A percentile compares a stretch with the other conserved stretches of the same genome.
Evolutionary conservation across 2,797 vertebrate species (phyloP).

Genomic region (Mormyrops boulengeri): DNA sequence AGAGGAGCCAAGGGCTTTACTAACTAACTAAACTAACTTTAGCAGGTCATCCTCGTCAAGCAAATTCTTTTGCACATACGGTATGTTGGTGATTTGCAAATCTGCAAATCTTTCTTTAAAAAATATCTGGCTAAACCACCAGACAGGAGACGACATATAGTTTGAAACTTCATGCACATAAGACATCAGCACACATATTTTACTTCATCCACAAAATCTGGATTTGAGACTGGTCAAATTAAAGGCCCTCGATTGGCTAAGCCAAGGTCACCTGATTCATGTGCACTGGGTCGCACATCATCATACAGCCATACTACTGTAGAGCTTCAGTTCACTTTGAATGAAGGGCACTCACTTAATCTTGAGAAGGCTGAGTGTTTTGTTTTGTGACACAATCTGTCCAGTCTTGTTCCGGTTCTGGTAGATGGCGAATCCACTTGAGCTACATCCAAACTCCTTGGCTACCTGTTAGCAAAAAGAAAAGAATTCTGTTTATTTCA

Average conservation of each 20-base stretch:
- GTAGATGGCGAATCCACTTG: conserved; percentile 90
- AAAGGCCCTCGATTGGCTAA: background rate
- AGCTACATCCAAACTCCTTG: conserved; percentile 92
- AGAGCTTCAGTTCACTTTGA: background rate
- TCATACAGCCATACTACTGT: background rate
- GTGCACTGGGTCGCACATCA: background rate
- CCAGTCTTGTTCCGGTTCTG: conserved; percentile 91
- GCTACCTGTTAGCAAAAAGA: conserved; percentile 67
- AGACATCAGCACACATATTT: background rate
- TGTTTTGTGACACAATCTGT: conserved; percentile 84
- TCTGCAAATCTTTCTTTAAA: background rate
- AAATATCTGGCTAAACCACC: background rate
- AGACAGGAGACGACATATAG: background rate
- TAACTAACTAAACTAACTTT: too few relatives aligned
- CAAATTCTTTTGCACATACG: background rate
- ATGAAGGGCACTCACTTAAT: conserved; percentile 77
- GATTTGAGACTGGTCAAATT: background rate
- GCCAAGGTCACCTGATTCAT: background rate
- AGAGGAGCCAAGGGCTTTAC: too few relatives aligned
- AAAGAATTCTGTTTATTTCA: background rate
- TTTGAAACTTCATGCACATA: background rate
- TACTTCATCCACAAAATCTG: background rate
- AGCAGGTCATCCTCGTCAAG: background rate
- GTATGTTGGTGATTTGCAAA: background rate
- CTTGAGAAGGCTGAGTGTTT: conserved; percentile 83